A percentile compares a stretch with the other conserved stretches of the same genome.
Evolutionary conservation across 2,888 invertebrate species (phyloP).

Genomic region (Pheosia tremula): DNA sequence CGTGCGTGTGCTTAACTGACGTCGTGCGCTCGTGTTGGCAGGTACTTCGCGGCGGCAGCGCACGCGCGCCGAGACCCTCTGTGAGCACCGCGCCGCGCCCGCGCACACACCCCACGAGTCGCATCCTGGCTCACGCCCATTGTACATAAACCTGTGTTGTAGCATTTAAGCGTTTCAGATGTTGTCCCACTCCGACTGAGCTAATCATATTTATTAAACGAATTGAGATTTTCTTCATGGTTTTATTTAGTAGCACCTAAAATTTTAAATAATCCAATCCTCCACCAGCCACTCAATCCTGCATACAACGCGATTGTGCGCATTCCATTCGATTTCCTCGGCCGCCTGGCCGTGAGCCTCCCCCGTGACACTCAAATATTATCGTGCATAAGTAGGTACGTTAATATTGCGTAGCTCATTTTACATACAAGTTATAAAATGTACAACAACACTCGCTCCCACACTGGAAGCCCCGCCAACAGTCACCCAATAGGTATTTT

Average conservation of each 20-base stretch:
- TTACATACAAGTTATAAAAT: too few species aligned
- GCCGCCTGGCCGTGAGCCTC: too few species aligned
- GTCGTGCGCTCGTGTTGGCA: constrained; percentile 18
- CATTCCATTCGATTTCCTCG: too few species aligned
- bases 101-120: constrained; percentile 11
- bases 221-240: constrained; percentile 46
- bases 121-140: constrained; percentile 11
- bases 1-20: background rate
- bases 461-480: too few species aligned
- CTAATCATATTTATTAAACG: constrained; percentile 58
- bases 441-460: too few species aligned
- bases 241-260: constrained; percentile 34
- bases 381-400: too few species aligned
- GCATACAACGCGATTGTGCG: too few species aligned
- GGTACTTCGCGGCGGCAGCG: constrained; percentile 14
- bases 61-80: constrained; percentile 9
- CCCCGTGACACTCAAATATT: too few species aligned
- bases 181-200: constrained; percentile 56
- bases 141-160: constrained; percentile 55
- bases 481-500: too few species aligned
- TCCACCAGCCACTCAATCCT: too few species aligned
- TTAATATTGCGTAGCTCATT: too few species aligned
- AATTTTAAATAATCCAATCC: too few species aligned
- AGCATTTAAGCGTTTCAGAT: constrained; percentile 49
- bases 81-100: constrained; percentile 13